Evolutionary conservation across 2,888 invertebrate species (phyloP).

Genomic region (Melinaea marsaeus): DNA sequence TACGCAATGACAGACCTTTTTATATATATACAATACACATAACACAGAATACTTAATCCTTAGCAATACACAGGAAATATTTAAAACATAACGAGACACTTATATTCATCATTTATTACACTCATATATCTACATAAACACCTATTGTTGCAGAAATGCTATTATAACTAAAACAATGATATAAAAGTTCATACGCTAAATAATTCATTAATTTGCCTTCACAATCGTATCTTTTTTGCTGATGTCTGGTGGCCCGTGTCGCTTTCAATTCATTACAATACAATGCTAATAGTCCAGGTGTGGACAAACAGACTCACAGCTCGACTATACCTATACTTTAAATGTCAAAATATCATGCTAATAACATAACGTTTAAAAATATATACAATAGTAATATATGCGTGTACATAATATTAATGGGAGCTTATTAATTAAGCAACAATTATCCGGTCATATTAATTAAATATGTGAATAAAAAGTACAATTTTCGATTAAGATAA

Average conservation of each 20-base stretch:
- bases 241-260: slow-evolving; percentile 23
- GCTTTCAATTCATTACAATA: slow-evolving; percentile 37
- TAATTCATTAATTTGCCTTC: slow-evolving; percentile 55
- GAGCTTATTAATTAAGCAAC: no score
- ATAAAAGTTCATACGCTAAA: slow-evolving; percentile 40
- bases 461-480: no score
- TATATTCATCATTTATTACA: neutral
- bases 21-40: no score
- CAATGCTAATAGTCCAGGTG: slow-evolving; percentile 45
- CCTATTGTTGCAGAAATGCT: neutral
- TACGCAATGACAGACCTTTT: no score
- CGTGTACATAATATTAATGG: no score
- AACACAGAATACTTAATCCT: no score
- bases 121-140: neutral
- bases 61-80: no score
- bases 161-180: neutral
- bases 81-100: no score
- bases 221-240: slow-evolving; percentile 34
- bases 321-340: neutral
- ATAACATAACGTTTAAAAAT: neutral
- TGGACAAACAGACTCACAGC: slow-evolving; percentile 32
- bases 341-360: neutral
- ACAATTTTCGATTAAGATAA: no score
- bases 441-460: no score
- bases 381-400: neutral